Percentiles rank a stretch among this genome's conserved stretches.
Evolutionary conservation across 2,888 invertebrate species (phyloP).

Genomic region (Andrena marginata): DNA sequence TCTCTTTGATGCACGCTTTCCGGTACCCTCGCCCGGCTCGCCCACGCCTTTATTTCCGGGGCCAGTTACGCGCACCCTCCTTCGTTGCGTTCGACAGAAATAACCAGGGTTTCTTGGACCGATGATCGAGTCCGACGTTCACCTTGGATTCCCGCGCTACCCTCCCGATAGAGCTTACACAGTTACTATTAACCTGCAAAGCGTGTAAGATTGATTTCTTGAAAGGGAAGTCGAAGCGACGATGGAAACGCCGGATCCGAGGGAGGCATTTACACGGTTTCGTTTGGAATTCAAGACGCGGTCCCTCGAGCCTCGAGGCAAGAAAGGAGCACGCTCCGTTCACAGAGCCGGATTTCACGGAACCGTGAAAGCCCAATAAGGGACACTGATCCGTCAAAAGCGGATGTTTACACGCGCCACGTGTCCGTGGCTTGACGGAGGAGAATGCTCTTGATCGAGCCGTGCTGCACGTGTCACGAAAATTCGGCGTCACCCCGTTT

Average conservation of each 20-base stretch:
- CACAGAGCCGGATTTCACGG: constrained; percentile 21
- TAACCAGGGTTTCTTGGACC: constrained; percentile 4
- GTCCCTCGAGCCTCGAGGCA: background rate
- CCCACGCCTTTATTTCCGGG: constrained; percentile 3
- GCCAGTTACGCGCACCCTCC: constrained; percentile 14
- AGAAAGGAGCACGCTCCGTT: background rate
- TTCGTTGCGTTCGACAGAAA: constrained; percentile 37
- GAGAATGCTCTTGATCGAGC: constrained; percentile 32
- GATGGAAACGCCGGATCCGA: background rate
- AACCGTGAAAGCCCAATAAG: constrained; percentile 28
- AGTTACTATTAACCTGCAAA: too few relatives aligned
- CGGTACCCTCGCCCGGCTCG: constrained; percentile 21
- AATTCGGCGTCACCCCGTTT: constrained; percentile 11
- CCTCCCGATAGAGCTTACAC: too few relatives aligned
- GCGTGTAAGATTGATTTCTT: constrained; percentile 7
- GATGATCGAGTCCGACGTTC: constrained; percentile 35
- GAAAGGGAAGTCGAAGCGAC: background rate
- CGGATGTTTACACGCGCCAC: constrained; percentile 48
- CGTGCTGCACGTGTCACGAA: constrained; percentile 18
- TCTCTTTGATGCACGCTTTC: constrained; percentile 58
- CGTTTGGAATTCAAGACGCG: constrained; percentile 26
- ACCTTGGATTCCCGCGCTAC: constrained; percentile 9
- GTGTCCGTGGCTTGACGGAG: constrained; percentile 21
- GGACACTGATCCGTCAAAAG: constrained; percentile 42
- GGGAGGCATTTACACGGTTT: background rate